Base-by-base conservation (phyloP, 2,113 vertebrate species). In the Pyxicephalus adspersus region DNA sequence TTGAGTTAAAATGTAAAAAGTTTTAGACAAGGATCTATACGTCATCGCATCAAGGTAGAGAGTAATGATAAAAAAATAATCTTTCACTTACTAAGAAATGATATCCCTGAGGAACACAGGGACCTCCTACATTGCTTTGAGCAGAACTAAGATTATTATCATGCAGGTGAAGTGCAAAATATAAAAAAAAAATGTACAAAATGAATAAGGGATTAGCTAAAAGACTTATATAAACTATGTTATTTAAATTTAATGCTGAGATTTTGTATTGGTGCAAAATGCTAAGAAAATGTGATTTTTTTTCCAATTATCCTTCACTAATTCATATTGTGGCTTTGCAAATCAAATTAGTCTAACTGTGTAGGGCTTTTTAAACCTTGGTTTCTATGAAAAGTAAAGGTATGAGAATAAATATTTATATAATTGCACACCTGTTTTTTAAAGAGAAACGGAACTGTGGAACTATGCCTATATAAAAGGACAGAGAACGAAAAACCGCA, bases 41-140 rank as follows among this genome's bases (percentile, higher is more conserved):
- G 22, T 60, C 31, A 13, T 0, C 26, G n/a, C 71, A 54, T 74
- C 54, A 74, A 22, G 28, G 29, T n/a, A 38, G 23, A 13, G 38
- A 23, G 71, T 13, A 60, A 29, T 74, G 52, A 73, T 57, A 57
- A 73, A 57, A 45, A 71, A 25, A 74, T 60, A 74, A 74, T 74
- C 54, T 60, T 58, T 34, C 17, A 74, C 54, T 58, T 52, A 54
- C 71, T 58, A 54, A 74, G 54, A 29, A 74, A 60, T 74, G 11
- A 74, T 60, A 74, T 74, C 71, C 16, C 71, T 31, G 16, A 60
- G 71, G 55, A 73, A 38, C 54, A 22, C 54, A 73, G 20, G 22
- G 29, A 28, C 55, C 9, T 58, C 25, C 54, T 60, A 23, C 28
- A 60, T 60, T 74, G 71, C 71, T 18, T 71, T 71, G 67, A 71